phyloP scores from a whole-genome alignment of 92 coral and sea anemone genomes.

The Siderastrea radians region DNA sequence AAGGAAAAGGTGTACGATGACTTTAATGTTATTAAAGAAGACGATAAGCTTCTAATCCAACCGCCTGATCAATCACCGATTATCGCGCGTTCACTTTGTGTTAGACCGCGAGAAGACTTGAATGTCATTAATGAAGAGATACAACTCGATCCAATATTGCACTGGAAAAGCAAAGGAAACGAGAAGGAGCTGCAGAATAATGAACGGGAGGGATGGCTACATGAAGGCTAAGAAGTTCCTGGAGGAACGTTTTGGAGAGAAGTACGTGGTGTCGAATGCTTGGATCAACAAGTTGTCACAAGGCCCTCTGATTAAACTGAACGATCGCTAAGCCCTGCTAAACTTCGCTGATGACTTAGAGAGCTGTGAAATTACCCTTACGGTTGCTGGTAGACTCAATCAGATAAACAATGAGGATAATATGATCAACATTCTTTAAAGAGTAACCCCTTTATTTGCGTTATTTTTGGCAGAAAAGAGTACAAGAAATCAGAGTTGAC shows the following conservation, averaged over 20 bases:
- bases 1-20: constrained; percentile 56
- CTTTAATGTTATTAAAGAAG: background rate
- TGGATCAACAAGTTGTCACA: constrained; percentile 47
- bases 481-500: constrained; percentile 57
- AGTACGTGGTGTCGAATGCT: constrained; percentile 60
- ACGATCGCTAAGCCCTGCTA: constrained; percentile 44
- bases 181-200: constrained; percentile 40
- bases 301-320: constrained; percentile 27
- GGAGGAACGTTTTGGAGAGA: constrained; percentile 59
- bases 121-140: constrained; percentile 31
- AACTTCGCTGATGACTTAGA: constrained; percentile 67
- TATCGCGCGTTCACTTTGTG: constrained; percentile 14
- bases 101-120: constrained; percentile 40
- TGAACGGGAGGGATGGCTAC: constrained; percentile 55
- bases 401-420: constrained; percentile 61
- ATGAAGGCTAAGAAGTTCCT: constrained; percentile 54
- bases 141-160: constrained; percentile 61
- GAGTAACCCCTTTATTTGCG: constrained; percentile 53
- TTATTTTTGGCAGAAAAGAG: constrained; percentile 60
- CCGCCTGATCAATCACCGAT: constrained; percentile 37
- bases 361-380: constrained; percentile 54
- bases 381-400: constrained; percentile 37
- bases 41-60: background rate
- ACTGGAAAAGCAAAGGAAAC: constrained; percentile 64
- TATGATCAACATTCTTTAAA: constrained; percentile 35